Base-by-base conservation (phyloP, 2,888 invertebrate species). In the Mystacides longicornis region DNA sequence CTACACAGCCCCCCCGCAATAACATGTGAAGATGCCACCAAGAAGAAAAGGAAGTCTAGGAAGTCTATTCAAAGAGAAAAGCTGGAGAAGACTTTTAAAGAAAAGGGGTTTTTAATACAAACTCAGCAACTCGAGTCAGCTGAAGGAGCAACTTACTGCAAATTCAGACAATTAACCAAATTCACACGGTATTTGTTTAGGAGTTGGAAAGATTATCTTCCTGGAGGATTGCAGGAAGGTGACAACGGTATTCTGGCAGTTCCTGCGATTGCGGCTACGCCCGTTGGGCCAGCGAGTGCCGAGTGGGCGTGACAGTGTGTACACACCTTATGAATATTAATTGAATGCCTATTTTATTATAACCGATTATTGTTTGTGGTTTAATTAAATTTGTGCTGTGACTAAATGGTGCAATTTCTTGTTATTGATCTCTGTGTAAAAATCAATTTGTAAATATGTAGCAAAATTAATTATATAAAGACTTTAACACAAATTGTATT, bases 171-270 rank as follows among this genome's bases (percentile, higher is more conserved):
- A 67, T 73, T 94, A 22, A 78, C 92, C 61, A 94, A 94, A 69
- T 93, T 94, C 67, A 94, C 94, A 0, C 79, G 93, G 51, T 94
- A 94, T 68, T 74, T 94, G 60, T 93, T 93, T 65, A 80, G 93
- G 64, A 93, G 92, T 67, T 94, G 93, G 93, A 93, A 93, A 71
- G 92, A 93, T 67, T 92, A 94, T 68, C 77, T 94, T 33, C 92
- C 92, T 0, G 91, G 89, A 0, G 60, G 54, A 7, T 52, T 57
- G 2, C 55, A 57, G 33, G 59, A 51, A 19, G 49, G 52, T 14
- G 53, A 52, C 19, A 51, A 49, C n/a, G 33, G 33, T 14, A 20
- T 22, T 16, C 23, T 37, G 14, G 14, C 46, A 7, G 20, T 27
- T 23, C 50, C 55, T n/a, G 23, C 50, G n/a, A 23, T 49, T 11